These are phyloP conservation scores for Emys orbicularis DNA, from an alignment of 2,797 vertebrate genomes.

Conservation along the genomic window DNA sequence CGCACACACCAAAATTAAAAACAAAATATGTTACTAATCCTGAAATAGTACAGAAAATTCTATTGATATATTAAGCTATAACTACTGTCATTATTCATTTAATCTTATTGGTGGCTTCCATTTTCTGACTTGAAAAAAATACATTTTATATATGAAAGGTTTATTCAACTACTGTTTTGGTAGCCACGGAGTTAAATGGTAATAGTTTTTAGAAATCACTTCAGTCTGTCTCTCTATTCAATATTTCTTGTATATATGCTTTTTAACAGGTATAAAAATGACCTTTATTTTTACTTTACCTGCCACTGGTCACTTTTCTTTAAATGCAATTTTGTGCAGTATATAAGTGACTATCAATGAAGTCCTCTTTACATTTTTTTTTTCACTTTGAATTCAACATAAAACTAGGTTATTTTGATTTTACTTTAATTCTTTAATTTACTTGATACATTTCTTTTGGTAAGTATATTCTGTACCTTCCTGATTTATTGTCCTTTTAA, in stretches of 20 bases:
- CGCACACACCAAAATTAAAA: not conserved
- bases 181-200: not conserved
- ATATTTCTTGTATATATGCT: not conserved
- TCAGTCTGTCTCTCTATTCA: not conserved
- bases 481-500: not conserved
- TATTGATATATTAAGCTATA: not conserved
- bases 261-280: not conserved
- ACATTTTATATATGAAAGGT: not conserved
- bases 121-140: not conserved
- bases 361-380: not conserved
- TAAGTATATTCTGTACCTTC: not conserved
- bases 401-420: not conserved
- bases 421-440: not conserved
- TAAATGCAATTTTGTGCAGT: not conserved
- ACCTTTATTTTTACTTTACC: not conserved
- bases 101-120: not conserved
- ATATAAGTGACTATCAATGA: not conserved
- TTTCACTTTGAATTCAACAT: not conserved
- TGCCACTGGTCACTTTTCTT: not conserved
- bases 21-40: not conserved
- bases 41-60: not conserved
- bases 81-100: not conserved
- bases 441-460: not conserved
- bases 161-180: not conserved
- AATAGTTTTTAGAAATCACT: not conserved